Conservation (phyloP, 2,797 vertebrate genomes). For the Pangasius mekongensis region DNA sequence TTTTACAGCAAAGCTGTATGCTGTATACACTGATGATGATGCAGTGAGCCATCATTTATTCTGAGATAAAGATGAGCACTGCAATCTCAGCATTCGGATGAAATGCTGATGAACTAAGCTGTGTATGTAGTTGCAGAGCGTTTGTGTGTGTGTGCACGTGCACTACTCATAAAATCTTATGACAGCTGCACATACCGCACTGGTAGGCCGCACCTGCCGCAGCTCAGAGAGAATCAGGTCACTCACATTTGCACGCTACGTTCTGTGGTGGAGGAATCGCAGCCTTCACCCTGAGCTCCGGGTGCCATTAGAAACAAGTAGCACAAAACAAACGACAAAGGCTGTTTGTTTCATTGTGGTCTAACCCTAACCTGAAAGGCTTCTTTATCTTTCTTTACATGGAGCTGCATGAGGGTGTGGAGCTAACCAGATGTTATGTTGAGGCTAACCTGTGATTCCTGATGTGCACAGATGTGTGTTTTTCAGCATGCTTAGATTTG, state of each 20-base stretch:
- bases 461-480: not conserved
- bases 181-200: conserved; percentile 66
- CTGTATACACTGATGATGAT: conserved; percentile 3
- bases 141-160: not conserved
- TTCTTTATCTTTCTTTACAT: conserved; percentile 13
- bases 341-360: conserved; percentile 40
- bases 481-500: not conserved
- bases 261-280: conserved; percentile 47
- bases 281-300: conserved; percentile 35
- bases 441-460: conserved; percentile 33
- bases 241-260: conserved; percentile 37
- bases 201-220: conserved; percentile 72
- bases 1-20: not conserved
- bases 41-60: not conserved
- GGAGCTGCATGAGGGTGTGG: conserved; percentile 20
- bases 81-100: conserved; percentile 20
- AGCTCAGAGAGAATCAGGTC: conserved; percentile 57
- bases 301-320: conserved; percentile 33
- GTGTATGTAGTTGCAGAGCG: not conserved
- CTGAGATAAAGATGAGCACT: conserved; percentile 14
- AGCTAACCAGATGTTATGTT: conserved; percentile 21
- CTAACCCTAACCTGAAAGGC: conserved; percentile 34
- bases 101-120: conserved; percentile 10
- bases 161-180: conserved; percentile 30
- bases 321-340: conserved; percentile 33